Base-by-base conservation (phyloP, 2,888 invertebrate species). In the Nesidiocoris tenuis region DNA sequence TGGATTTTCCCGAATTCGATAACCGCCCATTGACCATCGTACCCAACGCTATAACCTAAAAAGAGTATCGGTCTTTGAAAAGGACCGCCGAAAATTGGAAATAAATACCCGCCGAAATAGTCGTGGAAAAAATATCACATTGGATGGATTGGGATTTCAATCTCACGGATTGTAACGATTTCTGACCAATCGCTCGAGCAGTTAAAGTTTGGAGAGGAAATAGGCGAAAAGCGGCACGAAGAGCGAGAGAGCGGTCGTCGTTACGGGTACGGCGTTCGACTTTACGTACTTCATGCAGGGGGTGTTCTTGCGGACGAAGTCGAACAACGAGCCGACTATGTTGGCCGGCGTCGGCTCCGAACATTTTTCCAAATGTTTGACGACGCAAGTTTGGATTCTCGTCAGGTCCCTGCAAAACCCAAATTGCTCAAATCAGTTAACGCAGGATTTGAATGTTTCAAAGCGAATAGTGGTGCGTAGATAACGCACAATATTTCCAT, bases 341-440 rank as follows among this genome's bases (percentile, higher is more conserved):
- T 94, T 94, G 25, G 89, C 90, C 0, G 93, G 92, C 0, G 93
- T 93, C 3, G 91, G 90, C 64, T 91, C 90, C 0, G 84, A 82
- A 81, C 94, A 94, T 2, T 84, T 85, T 81, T 91, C 91, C 74
- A 92, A 81, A 7, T 87, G 87, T 0, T 80, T 83, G 39, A 90
- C 90, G 0, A 89, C 82, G 81, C 91, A 92, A 0, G 80, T 66
- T 74, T 88, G 85, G 19, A 91, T 80, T 61, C 84, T 84, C 55
- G 85, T 85, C 80, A 87, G 86, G 77, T 89, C 88, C 2, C 86
- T 87, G 82, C 83, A 78, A 39, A 39, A n/a, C n/a, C n/a, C n/a
- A n/a, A n/a, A n/a, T n/a, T n/a, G n/a, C n/a, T n/a, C n/a, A n/a
- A n/a, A n/a, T n/a, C n/a, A n/a, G n/a, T n/a, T n/a, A n/a, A n/a